Base-by-base conservation (phyloP, 2,888 invertebrate genomes). In the Xestia xanthographa region DNA sequence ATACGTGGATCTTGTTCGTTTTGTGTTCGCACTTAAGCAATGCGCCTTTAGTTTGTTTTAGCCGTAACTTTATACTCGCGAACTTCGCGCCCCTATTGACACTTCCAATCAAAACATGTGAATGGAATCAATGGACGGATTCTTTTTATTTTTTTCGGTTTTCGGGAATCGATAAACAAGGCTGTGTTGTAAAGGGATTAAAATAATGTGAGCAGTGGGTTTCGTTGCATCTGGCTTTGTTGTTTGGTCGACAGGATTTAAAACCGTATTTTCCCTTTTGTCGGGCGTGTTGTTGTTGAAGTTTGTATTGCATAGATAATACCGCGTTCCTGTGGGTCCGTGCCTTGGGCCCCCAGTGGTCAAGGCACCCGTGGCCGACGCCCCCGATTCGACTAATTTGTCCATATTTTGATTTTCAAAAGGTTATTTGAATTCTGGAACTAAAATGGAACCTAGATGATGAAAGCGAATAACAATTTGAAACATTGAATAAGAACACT, bases 1-100 rank as follows among this genome's bases (percentile, higher is more conserved):
- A 96, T 95, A 94, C 91, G 89, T 87, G 89, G 92, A 89, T 93
- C 92, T 92, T 94, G 93, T 94, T 94, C 92, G 94, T 95, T 96
- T 96, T 96, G 94, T 95, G 93, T 95, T 96, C 93, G 94, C 95
- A 95, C 96, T 96, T 94, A 94, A 92, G 93, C 88, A 92, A 91
- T 95, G 94, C 93, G 94, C 95, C 94, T 95, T 94, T 93, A 94
- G 93, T 95, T 93, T 94, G 92, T 93, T 94, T 95, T 94, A 92
- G 90, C 87, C 90, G 96, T 95, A 96, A 96, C 92, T 90, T 91
- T 92, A 96, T 90, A 95, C 95, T 90, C 90, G 89, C 90, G 90
- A 90, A 89, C 92, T 92, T 94, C 93, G 94, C 94, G 93, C 95
- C 94, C 94, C 93, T 95, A 96, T 96, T 96, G 96, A 95, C 96